Evolutionary conservation across 1,140 invertebrate species (phyloP), one percentile per base, ranked within the genome.

Genomic region (Riptortus pedestris): DNA sequence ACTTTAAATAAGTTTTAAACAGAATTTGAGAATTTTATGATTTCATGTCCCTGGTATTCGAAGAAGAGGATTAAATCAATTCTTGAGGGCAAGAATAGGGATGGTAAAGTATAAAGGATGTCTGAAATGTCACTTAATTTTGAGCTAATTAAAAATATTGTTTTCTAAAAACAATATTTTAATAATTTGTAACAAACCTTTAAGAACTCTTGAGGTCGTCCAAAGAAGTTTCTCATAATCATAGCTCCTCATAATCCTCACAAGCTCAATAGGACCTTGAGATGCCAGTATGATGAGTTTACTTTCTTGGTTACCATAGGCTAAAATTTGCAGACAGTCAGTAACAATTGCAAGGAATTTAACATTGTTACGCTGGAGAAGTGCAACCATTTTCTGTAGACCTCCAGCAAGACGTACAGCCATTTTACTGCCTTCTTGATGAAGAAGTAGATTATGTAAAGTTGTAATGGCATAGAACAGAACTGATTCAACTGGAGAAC

Each of bases 291-390:
- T 98, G 65, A 98, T 96, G 2, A 97, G 77, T 78, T 99, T 99
- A 73, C 91, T 95, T 75, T 99, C 95, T 75, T 97, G 95, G 77
- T 98, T 97, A n/a, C 95, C 95, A 74, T 96, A 97, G 9, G 96
- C 94, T 66, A 99, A 77, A 74, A 98, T 98, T 76, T 98, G 95
- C 27, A 99, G 81, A 73, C 95, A 99, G 77, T 99, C 96, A 1
- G 96, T 98, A n/a, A 98, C 94, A 73, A 98, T 95, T 7, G 95
- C 94, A 68, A 98, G 78, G 74, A 98, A 97, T 77, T 98, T 97
- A 16, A 95, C 91, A 75, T 99, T 98, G 75, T 98, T 96, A 60
- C 93, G 81, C 72, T 95, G 91, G 2, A 99, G 80, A 3, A 98
- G 77, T 1, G 93, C 91, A 4, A 98, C 94, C 94, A 99, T 98